Conservation (phyloP, 2,888 invertebrate species). For the Polydrusus cervinus region DNA sequence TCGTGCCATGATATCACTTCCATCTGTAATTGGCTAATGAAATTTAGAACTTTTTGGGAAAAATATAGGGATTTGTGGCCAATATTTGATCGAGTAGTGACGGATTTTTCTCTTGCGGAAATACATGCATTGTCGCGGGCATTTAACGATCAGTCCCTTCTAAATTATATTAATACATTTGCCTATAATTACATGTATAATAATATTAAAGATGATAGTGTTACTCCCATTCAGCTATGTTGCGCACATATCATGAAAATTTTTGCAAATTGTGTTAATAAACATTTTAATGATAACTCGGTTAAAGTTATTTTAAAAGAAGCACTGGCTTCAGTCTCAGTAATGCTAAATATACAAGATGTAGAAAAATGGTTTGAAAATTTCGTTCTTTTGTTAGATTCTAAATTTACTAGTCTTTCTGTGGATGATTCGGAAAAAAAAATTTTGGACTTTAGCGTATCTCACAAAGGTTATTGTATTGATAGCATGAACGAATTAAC, state of each 20-base stretch:
- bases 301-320: neutral
- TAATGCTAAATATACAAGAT: neutral
- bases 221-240: neutral
- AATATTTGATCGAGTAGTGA: neutral
- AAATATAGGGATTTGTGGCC: neutral
- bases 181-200: neutral
- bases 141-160: neutral
- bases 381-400: neutral
- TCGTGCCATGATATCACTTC: slow-evolving; percentile 1
- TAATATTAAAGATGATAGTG: neutral
- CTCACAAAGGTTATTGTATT: neutral
- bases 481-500: neutral
- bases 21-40: neutral
- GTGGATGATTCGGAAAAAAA: neutral
- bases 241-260: neutral
- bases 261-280: neutral
- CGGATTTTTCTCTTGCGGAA: neutral
- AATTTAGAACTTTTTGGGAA: neutral
- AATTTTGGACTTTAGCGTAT: neutral
- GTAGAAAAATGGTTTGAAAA: no score
- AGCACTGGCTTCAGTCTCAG: neutral
- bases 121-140: neutral
- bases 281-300: no score
- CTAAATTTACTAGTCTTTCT: neutral
- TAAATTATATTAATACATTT: neutral